Evolutionary conservation across 2,797 vertebrate species (phyloP).

Genomic region (Tapirus indicus): DNA sequence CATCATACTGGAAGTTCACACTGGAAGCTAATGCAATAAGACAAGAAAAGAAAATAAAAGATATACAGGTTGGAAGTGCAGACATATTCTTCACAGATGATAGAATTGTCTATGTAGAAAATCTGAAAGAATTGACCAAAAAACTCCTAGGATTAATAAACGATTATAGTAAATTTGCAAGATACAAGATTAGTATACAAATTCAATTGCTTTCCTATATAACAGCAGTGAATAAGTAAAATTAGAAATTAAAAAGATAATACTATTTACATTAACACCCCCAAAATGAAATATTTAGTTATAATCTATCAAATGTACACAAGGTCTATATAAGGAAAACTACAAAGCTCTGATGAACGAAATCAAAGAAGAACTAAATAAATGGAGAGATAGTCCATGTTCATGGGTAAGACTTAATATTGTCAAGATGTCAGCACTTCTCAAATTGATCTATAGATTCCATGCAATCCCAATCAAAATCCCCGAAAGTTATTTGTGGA

Average conservation of each 20-base stretch:
- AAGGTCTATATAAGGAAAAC: not conserved
- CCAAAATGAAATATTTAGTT: not conserved
- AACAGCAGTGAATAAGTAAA: not conserved
- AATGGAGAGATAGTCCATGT: not conserved
- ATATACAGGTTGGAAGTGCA: too few relatives aligned
- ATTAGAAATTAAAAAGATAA: not conserved
- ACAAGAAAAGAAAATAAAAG: not conserved
- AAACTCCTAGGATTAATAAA: not conserved
- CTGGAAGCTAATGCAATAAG: not conserved
- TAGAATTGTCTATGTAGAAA: not conserved
- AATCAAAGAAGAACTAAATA: not conserved
- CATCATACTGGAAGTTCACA: not conserved
- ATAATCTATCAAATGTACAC: not conserved
- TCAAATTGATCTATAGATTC: too few relatives aligned
- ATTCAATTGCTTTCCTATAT: not conserved
- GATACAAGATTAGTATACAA: not conserved
- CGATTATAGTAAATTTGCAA: not conserved
- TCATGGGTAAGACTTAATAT: not conserved
- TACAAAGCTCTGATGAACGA: not conserved
- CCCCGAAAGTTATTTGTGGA: too few relatives aligned
- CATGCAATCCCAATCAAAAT: too few relatives aligned
- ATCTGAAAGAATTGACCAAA: not conserved
- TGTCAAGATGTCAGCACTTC: too few relatives aligned
- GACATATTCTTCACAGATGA: not conserved
- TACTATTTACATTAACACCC: not conserved